Conservation (phyloP, 1,140 invertebrate species). For the Nebria ingens region DNA sequence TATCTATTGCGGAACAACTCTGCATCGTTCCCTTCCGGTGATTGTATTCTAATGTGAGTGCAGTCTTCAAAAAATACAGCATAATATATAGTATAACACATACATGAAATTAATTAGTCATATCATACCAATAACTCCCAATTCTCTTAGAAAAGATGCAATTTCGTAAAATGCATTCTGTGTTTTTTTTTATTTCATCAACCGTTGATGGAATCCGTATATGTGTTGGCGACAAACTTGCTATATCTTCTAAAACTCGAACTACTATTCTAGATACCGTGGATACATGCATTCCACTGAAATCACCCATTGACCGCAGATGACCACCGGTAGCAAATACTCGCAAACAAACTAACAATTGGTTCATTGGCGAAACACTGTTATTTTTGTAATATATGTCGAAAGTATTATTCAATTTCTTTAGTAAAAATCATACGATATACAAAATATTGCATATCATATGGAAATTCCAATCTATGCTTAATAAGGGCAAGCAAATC, state of each 20-base stretch:
- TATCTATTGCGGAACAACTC: constrained; percentile 30
- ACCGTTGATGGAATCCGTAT: constrained; percentile 6
- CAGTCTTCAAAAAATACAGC: too few relatives aligned
- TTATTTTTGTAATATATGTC: constrained; percentile 1
- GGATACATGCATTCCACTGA: not conserved
- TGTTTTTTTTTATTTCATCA: not conserved
- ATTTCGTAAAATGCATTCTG: constrained; percentile 15
- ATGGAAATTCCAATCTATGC: not conserved
- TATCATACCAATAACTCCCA: constrained; percentile 9
- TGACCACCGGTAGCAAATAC: constrained; percentile 10
- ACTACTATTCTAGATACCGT: constrained; percentile 6
- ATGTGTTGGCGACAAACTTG: not conserved
- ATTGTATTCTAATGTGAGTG: not conserved
- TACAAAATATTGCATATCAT: not conserved
- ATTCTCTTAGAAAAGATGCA: constrained; percentile 13
- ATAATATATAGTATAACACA: too few relatives aligned
- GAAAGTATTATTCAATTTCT: not conserved
- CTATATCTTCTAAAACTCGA: constrained; percentile 10
- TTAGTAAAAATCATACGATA: not conserved
- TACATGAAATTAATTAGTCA: too few relatives aligned
- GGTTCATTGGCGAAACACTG: constrained; percentile 13
- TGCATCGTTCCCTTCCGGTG: constrained; percentile 17
- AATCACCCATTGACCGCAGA: not conserved
- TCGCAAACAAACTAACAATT: constrained; percentile 9
- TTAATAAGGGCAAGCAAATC: not conserved